These are phyloP conservation scores for Notocelia uddmanniana DNA, from an alignment of 2,888 invertebrate genomes.

Conservation along the genomic window DNA sequence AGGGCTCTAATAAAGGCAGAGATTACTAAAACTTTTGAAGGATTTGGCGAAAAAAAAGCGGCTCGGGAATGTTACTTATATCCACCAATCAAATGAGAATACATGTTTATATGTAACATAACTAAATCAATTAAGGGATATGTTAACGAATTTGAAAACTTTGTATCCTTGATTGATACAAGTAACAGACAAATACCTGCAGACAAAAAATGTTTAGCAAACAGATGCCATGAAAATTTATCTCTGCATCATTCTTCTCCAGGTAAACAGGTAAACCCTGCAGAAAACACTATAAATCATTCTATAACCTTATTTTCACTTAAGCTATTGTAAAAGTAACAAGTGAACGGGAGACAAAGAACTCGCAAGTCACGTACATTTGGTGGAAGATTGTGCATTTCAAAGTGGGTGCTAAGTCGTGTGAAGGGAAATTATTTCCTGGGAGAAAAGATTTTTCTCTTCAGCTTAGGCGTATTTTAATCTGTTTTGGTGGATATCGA, in stretches of 20 bases:
- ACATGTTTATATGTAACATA: background rate
- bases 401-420: slow-evolving; percentile 21
- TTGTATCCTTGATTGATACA: background rate
- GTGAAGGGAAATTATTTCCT: slow-evolving; percentile 28
- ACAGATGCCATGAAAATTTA: slow-evolving; percentile 13
- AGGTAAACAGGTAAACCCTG: slow-evolving; percentile 26
- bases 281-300: slow-evolving; percentile 39
- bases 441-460: slow-evolving; percentile 16
- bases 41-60: no score
- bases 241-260: slow-evolving; percentile 3
- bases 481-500: slow-evolving; percentile 1
- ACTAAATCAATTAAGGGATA: background rate
- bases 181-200: no score
- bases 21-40: no score
- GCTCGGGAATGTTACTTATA: no score
- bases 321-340: slow-evolving; percentile 33
- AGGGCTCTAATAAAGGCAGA: no score
- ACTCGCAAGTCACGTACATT: slow-evolving; percentile 40
- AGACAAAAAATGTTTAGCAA: background rate
- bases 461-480: slow-evolving; percentile 7
- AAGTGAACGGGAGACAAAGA: slow-evolving; percentile 33
- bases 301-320: slow-evolving; percentile 27
- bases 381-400: slow-evolving; percentile 28
- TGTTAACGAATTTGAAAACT: no score
- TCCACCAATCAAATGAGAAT: no score